Evolutionary conservation across 2,797 vertebrate species (phyloP).

Genomic region (Cyclopterus lumpus): DNA sequence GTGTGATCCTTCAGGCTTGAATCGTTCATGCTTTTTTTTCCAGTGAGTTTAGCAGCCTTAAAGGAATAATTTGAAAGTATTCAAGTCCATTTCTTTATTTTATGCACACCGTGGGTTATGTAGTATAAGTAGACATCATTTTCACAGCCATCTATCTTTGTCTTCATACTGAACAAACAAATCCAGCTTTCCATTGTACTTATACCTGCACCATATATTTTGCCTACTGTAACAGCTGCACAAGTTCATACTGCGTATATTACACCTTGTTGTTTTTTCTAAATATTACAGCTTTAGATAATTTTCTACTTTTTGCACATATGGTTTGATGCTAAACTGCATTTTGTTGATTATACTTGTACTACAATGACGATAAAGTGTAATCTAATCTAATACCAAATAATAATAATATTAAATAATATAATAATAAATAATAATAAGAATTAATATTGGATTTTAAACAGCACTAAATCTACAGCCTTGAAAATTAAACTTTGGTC

Average conservation of each 20-base stretch:
- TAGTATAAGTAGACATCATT: slow-evolving; percentile 21
- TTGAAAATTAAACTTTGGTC: neutral
- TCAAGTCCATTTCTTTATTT: slow-evolving; percentile 32
- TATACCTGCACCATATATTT: neutral
- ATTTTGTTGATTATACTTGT: neutral
- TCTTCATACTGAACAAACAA: slow-evolving; percentile 25
- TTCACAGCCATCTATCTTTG: slow-evolving; percentile 36
- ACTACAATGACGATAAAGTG: neutral
- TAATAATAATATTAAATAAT: no score
- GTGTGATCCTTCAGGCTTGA: slow-evolving; percentile 39
- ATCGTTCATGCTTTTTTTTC: slow-evolving; percentile 57
- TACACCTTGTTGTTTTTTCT: neutral
- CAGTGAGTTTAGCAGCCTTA: slow-evolving; percentile 46
- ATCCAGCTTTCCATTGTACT: slow-evolving; percentile 14
- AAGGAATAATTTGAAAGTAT: slow-evolving; percentile 55
- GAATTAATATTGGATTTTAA: neutral
- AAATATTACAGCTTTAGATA: neutral
- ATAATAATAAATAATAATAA: neutral
- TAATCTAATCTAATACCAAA: neutral
- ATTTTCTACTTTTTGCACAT: neutral
- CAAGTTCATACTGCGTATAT: neutral
- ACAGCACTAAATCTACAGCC: no score
- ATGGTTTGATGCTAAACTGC: neutral
- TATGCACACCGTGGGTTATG: slow-evolving; percentile 8
- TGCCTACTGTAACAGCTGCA: neutral